Evolutionary conservation across 1,140 invertebrate species (phyloP).

Genomic region (Hyles euphorbiae): DNA sequence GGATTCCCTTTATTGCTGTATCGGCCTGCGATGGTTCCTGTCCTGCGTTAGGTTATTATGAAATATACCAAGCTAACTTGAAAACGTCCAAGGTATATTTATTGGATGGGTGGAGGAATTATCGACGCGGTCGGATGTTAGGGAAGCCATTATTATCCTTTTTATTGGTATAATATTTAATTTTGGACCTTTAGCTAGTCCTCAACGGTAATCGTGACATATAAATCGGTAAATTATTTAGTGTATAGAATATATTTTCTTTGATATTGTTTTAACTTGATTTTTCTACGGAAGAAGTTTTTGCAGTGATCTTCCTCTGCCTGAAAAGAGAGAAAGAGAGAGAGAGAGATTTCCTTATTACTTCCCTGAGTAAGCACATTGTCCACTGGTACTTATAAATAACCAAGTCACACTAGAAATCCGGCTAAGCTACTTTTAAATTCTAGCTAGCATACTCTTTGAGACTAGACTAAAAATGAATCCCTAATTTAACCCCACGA

Average conservation of each 20-base stretch:
- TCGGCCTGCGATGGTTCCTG: constrained; percentile 53
- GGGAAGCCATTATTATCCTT: constrained; percentile 69
- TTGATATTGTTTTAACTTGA: too few relatives aligned
- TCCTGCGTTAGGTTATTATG: constrained; percentile 65
- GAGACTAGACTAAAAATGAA: too few relatives aligned
- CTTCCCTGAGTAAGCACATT: too few relatives aligned
- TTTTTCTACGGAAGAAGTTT: too few relatives aligned
- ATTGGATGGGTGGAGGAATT: constrained; percentile 60
- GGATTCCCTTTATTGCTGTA: constrained; percentile 71
- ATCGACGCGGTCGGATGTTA: constrained; percentile 58
- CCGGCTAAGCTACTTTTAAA: too few relatives aligned
- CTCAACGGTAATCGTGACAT: constrained; percentile 42
- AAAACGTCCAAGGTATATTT: constrained; percentile 72
- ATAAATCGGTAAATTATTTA: constrained; percentile 65
- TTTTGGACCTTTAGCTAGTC: constrained; percentile 63
- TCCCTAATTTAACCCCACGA: too few relatives aligned
- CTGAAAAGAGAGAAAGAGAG: too few relatives aligned
- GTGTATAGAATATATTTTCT: not conserved
- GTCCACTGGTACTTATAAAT: too few relatives aligned
- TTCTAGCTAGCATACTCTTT: too few relatives aligned
- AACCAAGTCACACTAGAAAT: too few relatives aligned
- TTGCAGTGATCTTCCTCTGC: too few relatives aligned
- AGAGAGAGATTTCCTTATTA: too few relatives aligned
- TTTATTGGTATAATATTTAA: constrained; percentile 76
- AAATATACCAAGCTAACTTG: constrained; percentile 67